These are phyloP conservation scores for Ceuthmochares aereus DNA, from an alignment of 2,113 vertebrate species.

Conservation along the genomic window DNA sequence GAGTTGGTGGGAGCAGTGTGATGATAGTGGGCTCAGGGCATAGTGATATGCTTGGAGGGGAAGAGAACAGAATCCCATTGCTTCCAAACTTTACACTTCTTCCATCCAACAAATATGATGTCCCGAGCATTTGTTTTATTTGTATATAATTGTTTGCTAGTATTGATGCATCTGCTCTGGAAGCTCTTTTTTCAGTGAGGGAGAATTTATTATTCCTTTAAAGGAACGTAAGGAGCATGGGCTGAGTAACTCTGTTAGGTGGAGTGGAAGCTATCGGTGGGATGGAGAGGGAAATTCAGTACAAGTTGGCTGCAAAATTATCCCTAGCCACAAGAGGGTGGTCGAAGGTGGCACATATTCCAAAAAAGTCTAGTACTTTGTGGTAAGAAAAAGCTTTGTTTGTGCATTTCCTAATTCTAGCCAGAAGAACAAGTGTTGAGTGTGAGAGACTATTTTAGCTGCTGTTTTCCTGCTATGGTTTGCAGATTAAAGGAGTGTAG, in stretches of 20 bases:
- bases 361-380: rapidly evolving
- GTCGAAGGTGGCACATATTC: neutral
- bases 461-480: neutral
- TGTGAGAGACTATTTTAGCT: neutral
- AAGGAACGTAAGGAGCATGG: neutral
- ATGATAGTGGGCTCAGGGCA: neutral
- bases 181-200: neutral
- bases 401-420: neutral
- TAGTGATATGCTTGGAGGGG: neutral
- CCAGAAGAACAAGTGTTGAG: neutral
- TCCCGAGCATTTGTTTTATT: neutral
- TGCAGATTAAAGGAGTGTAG: constrained; percentile 3
- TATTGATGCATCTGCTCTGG: neutral
- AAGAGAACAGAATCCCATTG: neutral
- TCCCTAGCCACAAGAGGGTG: constrained; percentile 62
- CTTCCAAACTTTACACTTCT: neutral
- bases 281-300: neutral
- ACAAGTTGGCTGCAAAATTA: neutral
- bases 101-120: neutral
- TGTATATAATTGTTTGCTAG: rapidly evolving
- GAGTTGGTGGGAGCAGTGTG: rapidly evolving
- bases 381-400: neutral
- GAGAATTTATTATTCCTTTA: neutral
- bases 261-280: rapidly evolving
- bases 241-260: neutral